phyloP scores from a whole-genome alignment of 2,113 vertebrate genomes.

The Chloebia gouldiae region DNA sequence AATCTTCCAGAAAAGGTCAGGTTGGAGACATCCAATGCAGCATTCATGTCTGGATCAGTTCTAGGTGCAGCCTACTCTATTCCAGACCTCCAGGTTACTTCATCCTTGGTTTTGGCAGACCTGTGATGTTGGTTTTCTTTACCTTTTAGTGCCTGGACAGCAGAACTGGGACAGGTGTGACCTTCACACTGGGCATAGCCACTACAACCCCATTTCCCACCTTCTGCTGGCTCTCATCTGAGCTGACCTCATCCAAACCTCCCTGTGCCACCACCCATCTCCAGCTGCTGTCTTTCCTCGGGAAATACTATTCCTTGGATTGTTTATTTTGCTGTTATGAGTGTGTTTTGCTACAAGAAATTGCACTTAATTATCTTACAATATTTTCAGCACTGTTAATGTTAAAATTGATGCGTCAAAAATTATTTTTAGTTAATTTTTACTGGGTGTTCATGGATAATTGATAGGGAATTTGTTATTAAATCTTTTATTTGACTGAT shows the following conservation, averaged over 20 bases:
- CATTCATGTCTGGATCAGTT: neutral
- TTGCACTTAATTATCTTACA: slow-evolving; percentile 46
- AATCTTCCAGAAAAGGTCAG: neutral
- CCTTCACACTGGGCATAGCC: neutral
- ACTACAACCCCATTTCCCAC: neutral
- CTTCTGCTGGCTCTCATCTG: neutral
- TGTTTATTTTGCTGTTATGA: slow-evolving; percentile 48
- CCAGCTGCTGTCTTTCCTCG: neutral
- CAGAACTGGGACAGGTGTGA: neutral
- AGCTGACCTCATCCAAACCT: neutral
- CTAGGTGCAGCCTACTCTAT: neutral
- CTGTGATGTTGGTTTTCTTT: neutral
- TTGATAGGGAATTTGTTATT: slow-evolving; percentile 68
- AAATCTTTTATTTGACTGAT: slow-evolving; percentile 70
- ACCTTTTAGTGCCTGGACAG: neutral
- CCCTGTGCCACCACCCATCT: neutral
- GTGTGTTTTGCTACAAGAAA: slow-evolving; percentile 52
- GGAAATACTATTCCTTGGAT: neutral
- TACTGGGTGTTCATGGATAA: slow-evolving; percentile 63
- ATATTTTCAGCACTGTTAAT: slow-evolving; percentile 31
- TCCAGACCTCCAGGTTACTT: neutral
- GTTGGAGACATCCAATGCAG: fast-evolving
- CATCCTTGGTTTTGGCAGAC: neutral
- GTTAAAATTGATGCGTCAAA: slow-evolving; percentile 29
- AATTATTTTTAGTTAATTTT: slow-evolving; percentile 62